Conservation (phyloP, 2,797 vertebrate species). For the Orientallactaga sibirica region DNA sequence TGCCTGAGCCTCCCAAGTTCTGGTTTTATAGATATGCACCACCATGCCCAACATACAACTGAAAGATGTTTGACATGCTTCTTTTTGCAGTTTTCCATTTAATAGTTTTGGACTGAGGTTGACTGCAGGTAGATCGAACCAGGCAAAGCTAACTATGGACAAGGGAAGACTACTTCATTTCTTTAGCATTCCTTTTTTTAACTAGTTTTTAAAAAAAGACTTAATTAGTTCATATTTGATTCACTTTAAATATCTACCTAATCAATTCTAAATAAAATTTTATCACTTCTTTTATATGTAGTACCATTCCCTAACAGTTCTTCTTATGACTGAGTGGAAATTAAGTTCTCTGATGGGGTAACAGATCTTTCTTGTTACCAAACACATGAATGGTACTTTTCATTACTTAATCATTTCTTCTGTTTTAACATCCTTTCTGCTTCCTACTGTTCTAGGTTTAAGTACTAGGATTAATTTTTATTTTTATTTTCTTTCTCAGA, state of each 20-base stretch:
- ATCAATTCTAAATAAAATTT: neutral
- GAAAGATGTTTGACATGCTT: too few relatives aligned
- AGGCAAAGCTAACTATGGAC: neutral
- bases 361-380: neutral
- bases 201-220: neutral
- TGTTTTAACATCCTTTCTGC: neutral
- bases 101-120: too few relatives aligned
- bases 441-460: neutral
- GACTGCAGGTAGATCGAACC: neutral
- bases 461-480: neutral
- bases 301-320: neutral
- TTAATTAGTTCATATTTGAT: neutral
- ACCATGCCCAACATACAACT: neutral
- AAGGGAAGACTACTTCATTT: neutral
- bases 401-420: neutral
- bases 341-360: neutral
- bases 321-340: neutral
- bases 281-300: neutral
- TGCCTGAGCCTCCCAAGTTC: too few relatives aligned
- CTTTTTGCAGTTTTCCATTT: too few relatives aligned
- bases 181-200: neutral
- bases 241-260: constrained; percentile 20
- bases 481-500: constrained; percentile 77
- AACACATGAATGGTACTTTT: neutral
- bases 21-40: too few relatives aligned